Base-by-base conservation (phyloP, 2,797 vertebrate genomes). In the Apodemus agrarius region DNA sequence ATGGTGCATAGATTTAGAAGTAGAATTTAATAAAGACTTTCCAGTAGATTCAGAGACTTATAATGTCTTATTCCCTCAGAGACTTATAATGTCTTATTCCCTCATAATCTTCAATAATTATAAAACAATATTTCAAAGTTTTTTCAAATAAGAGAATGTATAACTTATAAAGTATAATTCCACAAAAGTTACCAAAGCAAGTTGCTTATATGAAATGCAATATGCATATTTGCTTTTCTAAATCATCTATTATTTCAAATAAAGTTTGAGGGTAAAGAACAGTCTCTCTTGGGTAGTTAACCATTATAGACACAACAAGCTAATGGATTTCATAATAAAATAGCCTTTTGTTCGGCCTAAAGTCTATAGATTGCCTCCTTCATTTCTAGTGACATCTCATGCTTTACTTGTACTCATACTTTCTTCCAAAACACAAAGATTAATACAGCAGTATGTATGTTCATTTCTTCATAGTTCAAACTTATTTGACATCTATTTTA, bases 391-490 rank as follows among this genome's bases (percentile, higher is more conserved):
- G 59, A 83, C 34, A 59, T 59, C 34, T 43, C n/a, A 57, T 72
- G 31, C 54, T 91, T 84, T 83, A 46, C 52, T 87, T 88, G 11
- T 91, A 67, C 21, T 82, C 49, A 49, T 40, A 31, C 46, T 82
- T 82, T 78, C 74, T n/a, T 94, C 79, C 49, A 11, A 79, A 84
- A 76, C 49, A 63, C 31, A 92, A 57, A 94, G 67, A 84, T 78
- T 91, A 46, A 78, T 61, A 49, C 10, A 86, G 6, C 8, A 40
- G 57, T 57, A 52, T 79, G 34, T 54, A 40, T 78, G 29, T 76
- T 69, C 43, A 59, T 88, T 88, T 91, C 65, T 88, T 88, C 65
- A 67, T 22, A 79, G 79, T 79, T 96, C 43, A 63, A 69, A 85
- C 74, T 84, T 89, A 72, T 72, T 89, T 54, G 12, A 74, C 34